phyloP scores from a whole-genome alignment of 2,888 invertebrate species.

The Oxystoma pomonae region DNA sequence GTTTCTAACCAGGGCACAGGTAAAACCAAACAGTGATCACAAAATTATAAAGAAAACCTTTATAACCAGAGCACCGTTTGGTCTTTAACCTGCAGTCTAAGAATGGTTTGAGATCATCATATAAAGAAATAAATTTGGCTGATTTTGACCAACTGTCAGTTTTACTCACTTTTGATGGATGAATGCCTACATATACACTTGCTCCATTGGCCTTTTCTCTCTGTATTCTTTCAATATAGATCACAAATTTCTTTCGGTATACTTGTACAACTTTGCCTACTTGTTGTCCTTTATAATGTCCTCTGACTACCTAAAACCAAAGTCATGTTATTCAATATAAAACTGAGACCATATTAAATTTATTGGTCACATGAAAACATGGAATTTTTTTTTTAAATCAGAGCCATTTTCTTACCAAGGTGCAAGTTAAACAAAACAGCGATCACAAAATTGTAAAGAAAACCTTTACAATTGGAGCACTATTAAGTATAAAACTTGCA shows the following conservation, averaged over 20 bases:
- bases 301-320: slow-evolving; percentile 78
- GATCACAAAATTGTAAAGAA: slow-evolving; percentile 42
- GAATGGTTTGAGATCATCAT: slow-evolving; percentile 65
- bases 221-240: slow-evolving; percentile 99
- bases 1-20: slow-evolving; percentile 54
- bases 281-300: slow-evolving; percentile 98
- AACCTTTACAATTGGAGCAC: slow-evolving; percentile 46
- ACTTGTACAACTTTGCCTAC: slow-evolving; percentile 98
- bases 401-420: slow-evolving; percentile 61
- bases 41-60: slow-evolving; percentile 49
- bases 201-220: slow-evolving; percentile 99
- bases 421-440: slow-evolving; percentile 43
- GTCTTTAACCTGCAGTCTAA: slow-evolving; percentile 48
- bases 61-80: slow-evolving; percentile 38
- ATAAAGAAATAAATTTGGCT: slow-evolving; percentile 10
- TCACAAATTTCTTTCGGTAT: slow-evolving; percentile 98
- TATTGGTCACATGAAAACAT: too few species aligned
- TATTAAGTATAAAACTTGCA: slow-evolving; percentile 43
- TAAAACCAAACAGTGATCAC: slow-evolving; percentile 37
- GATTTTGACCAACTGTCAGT: slow-evolving; percentile 2
- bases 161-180: slow-evolving; percentile 65
- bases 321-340: neutral
- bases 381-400: too few species aligned
- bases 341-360: too few species aligned
- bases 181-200: slow-evolving; percentile 97